Conservation (phyloP, 2,113 vertebrate genomes). For the Ctenomys sociabilis region DNA sequence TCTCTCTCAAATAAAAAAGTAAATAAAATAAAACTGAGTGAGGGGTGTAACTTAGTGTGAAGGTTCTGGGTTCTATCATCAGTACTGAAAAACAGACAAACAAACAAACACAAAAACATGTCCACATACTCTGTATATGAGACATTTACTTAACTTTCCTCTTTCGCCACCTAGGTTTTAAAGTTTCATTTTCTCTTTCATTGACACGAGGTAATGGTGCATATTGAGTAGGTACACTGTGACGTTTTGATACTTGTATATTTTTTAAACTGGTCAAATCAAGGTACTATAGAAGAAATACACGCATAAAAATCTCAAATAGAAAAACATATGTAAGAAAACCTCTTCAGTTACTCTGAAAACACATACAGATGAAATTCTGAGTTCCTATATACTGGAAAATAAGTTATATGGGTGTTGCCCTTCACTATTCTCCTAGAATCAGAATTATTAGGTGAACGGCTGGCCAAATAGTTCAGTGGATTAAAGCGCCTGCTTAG, state of each 20-base stretch:
- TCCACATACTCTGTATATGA: background rate
- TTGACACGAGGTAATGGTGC: background rate
- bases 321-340: background rate
- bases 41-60: background rate
- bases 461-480: too few relatives aligned
- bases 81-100: background rate
- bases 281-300: background rate
- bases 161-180: background rate
- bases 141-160: background rate
- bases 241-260: background rate
- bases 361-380: background rate
- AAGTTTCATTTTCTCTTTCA: background rate
- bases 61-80: background rate
- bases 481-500: too few relatives aligned
- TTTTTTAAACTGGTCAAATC: background rate
- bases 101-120: background rate
- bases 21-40: background rate
- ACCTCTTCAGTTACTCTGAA: background rate
- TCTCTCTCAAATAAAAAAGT: background rate
- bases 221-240: background rate
- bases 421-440: background rate
- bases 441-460: background rate
- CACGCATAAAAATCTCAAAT: background rate
- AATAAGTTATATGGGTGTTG: background rate
- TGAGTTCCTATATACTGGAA: background rate